These are phyloP conservation scores for Auanema sp. DNA, from an alignment of 2,888 invertebrate species.

Conservation along the genomic window DNA sequence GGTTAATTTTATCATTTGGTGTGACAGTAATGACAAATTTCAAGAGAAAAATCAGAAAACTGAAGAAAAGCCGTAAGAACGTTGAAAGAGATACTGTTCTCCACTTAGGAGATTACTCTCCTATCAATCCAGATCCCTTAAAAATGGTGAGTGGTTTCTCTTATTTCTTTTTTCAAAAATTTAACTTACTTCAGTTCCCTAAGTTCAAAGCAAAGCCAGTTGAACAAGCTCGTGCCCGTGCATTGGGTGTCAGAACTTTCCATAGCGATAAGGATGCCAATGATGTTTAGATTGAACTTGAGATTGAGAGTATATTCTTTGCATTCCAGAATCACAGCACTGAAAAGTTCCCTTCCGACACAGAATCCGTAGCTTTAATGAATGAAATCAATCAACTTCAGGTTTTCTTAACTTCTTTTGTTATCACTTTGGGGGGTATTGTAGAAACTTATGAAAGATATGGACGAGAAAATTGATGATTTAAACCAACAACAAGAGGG, in stretches of 20 bases:
- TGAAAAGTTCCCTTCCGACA: too few relatives aligned
- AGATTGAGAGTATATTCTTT: neutral
- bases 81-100: constrained; percentile 1
- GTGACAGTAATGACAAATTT: too few relatives aligned
- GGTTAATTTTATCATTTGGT: too few relatives aligned
- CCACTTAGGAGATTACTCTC: constrained; percentile 15
- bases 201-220: constrained; percentile 15
- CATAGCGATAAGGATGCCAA: constrained; percentile 13
- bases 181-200: constrained; percentile 13
- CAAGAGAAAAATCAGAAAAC: constrained; percentile 4
- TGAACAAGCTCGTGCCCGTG: constrained; percentile 9
- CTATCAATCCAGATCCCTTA: constrained; percentile 4
- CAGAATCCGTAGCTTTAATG: too few relatives aligned
- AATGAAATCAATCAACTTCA: too few relatives aligned
- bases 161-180: neutral
- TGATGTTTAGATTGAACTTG: neutral
- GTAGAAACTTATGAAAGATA: too few relatives aligned
- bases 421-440: neutral
- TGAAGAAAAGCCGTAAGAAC: constrained; percentile 13
- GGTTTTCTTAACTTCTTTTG: neutral
- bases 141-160: constrained; percentile 10
- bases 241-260: constrained; percentile 18
- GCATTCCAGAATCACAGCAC: neutral
- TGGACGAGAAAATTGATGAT: too few relatives aligned
- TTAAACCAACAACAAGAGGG: too few relatives aligned